Evolutionary conservation across 2,797 vertebrate species (phyloP), one percentile per base, ranked within the genome.

Genomic region (Apodemus agrarius): DNA sequence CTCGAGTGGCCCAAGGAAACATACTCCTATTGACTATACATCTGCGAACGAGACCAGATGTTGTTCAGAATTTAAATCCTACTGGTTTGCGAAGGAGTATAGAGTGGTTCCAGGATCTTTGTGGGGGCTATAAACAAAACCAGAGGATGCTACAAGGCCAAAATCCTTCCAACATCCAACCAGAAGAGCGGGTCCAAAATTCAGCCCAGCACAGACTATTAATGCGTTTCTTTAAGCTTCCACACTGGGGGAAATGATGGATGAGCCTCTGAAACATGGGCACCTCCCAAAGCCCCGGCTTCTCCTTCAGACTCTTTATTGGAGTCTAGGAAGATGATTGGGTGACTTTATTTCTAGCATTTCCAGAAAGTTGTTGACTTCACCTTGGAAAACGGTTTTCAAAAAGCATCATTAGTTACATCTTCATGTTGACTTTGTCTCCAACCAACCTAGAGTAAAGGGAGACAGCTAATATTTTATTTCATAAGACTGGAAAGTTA

Each of bases 41-140:
- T 57, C 22, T 80, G 81, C 52, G 59, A 90, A 12, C 49, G 43
- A 69, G 31, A 49, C 84, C 81, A 74, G 31, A 19, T 61, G 72
- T 80, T 57, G 63, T 87, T 95, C 87, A 69, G 72, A 89, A 94
- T 90, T 89, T 61, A 95, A 96, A 93, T 93, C 87, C 14, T 90
- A 90, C 59, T 7, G 21, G 16, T 57, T 37, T 86, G 74, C 54
- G 76, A 87, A 13, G 49, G 89, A 90, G 43, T 31, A 22, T 31
- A 22, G 22, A 80, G 40, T 87, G 65, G 67, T 69, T 93, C 87
- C 83, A 95, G 46, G 40, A 87, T 90, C 54, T 54, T 54, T 96
- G 72, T 72, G 93, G 91, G 57, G 82, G 13, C 16, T 82, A 16
- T 83, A 95, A 89, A 49, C 13, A 24, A 89, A 59, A 78, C 59